Evolutionary conservation across 2,888 invertebrate species (phyloP), one percentile per base, ranked within the genome.

Genomic region (Rhabditoides inermis): DNA sequence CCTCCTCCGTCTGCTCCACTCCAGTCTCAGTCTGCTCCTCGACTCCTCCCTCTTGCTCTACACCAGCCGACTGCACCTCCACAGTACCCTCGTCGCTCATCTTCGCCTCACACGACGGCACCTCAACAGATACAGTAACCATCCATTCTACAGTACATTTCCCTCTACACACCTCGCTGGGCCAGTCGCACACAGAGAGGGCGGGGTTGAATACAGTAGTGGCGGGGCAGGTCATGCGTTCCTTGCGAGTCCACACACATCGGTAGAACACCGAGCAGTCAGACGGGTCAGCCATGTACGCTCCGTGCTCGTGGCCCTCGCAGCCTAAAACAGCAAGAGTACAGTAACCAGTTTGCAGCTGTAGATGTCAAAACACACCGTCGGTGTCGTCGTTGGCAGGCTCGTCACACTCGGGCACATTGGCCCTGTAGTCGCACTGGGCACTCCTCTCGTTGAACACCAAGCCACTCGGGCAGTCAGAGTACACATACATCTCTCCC

Each of bases 161-260:
- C n/a, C n/a, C n/a, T n/a, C n/a, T n/a, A n/a, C n/a, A n/a, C 35
- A 65, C 65, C 4, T 57, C 54, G n/a, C 50, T 51, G 10, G 70
- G 63, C 56, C 64, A 70, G 49, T 70, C 70, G 51, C 70, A 70
- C 12, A 70, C 69, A 15, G 63, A 68, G n/a, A 70, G 60, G 6
- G 54, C 40, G 32, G 70, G 65, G 45, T 70, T 70, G 60, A 70
- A 70, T 26, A 66, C 63, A 4, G 70, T 70, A 30, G 63, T 62
- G 4, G 53, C 50, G 6, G 70, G 70, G 42, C 70, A 70, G 5
- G n/a, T 45, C 66, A 68, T 62, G 20, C 35, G 40, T 22, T 62
- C 68, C 23, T 58, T 57, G 2, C 57, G 51, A 27, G 63, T 64
- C 70, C 69, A 70, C 5, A 70, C 70, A 46, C 70, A 70, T n/a